These are phyloP conservation scores for Cosmia trapezina DNA, from an alignment of 2,888 invertebrate species.

Conservation along the genomic window DNA sequence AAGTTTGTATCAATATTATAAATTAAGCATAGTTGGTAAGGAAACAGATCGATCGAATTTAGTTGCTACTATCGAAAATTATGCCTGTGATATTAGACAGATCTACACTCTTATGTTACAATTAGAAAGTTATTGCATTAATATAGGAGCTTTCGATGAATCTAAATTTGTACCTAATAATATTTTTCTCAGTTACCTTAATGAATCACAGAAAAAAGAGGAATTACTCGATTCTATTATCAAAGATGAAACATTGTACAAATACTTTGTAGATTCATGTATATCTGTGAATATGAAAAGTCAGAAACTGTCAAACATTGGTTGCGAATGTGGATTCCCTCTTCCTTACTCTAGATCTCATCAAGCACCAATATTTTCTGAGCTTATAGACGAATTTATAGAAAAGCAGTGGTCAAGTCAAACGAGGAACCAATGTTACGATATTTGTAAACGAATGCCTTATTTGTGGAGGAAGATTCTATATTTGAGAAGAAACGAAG, in stretches of 20 bases:
- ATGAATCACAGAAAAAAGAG: constrained; percentile 72
- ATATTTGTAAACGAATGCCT: constrained; percentile 91
- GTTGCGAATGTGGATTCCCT: constrained; percentile 91
- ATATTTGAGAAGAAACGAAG: constrained; percentile 85
- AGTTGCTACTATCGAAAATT: constrained; percentile 82
- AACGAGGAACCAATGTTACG: constrained; percentile 85
- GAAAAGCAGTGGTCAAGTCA: constrained; percentile 86
- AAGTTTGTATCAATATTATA: constrained; percentile 85
- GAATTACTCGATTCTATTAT: constrained; percentile 79
- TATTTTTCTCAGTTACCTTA: constrained; percentile 85
- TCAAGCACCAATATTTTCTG: constrained; percentile 86
- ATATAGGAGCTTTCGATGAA: constrained; percentile 82
- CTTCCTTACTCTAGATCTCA: constrained; percentile 86
- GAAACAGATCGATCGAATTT: constrained; percentile 83
- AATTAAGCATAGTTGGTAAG: constrained; percentile 85
- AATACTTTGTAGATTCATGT: constrained; percentile 91
- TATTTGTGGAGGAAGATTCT: constrained; percentile 91
- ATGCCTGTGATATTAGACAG: constrained; percentile 87
- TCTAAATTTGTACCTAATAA: constrained; percentile 83
- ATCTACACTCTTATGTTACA: constrained; percentile 83
- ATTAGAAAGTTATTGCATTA: constrained; percentile 84
- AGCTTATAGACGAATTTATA: constrained; percentile 90
- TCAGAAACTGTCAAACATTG: constrained; percentile 80
- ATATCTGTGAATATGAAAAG: constrained; percentile 88
- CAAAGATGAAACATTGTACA: constrained; percentile 83